These are phyloP conservation scores for Paratilapia polleni DNA, from an alignment of 2,113 vertebrate species.

Conservation along the genomic window DNA sequence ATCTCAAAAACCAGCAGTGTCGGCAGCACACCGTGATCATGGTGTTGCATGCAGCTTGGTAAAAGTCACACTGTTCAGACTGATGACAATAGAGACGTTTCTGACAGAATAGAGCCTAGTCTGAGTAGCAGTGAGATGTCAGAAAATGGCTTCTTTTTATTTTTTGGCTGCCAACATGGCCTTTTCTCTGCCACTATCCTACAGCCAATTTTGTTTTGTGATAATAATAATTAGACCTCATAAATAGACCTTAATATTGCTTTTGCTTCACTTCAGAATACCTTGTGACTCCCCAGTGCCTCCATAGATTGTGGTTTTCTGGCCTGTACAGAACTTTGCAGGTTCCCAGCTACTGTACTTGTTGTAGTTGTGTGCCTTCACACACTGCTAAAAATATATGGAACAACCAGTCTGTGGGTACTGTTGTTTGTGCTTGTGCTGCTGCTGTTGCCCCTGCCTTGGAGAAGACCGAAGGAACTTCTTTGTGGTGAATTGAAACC, in stretches of 20 bases:
- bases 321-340: background rate
- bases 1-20: background rate
- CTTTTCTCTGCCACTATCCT: background rate
- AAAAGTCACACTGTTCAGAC: background rate
- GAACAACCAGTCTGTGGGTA: background rate
- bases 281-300: constrained; percentile 11
- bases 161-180: background rate
- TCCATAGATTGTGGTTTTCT: constrained; percentile 21
- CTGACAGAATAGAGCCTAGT: background rate
- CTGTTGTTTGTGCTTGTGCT: background rate
- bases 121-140: background rate
- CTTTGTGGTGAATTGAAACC: background rate
- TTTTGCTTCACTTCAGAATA: constrained; percentile 43
- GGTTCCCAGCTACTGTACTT: background rate
- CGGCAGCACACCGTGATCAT: background rate
- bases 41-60: background rate
- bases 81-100: background rate
- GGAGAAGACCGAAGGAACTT: background rate
- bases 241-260: constrained; percentile 45
- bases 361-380: background rate
- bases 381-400: background rate
- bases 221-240: constrained; percentile 47
- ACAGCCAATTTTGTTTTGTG: constrained; percentile 10
- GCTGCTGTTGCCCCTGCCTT: background rate
- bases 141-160: background rate